Evolutionary conservation across 2,113 vertebrate genomes (phyloP).

Genomic region (Cathartes aura): DNA sequence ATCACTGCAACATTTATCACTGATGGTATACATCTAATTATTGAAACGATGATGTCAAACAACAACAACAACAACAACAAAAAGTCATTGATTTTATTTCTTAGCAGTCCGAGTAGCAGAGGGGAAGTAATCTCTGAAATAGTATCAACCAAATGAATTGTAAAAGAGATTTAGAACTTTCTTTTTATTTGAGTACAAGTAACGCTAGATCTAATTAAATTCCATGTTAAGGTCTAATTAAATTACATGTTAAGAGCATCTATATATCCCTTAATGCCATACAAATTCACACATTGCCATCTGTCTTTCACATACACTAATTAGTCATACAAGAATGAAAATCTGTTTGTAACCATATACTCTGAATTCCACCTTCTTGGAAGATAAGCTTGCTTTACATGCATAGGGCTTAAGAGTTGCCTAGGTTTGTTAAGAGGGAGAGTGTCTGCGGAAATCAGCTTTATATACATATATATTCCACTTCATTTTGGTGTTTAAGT

Average conservation of each 20-base stretch:
- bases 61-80: background rate
- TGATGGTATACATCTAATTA: background rate
- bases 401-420: background rate
- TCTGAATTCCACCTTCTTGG: background rate
- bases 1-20: background rate
- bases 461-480: background rate
- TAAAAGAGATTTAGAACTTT: background rate
- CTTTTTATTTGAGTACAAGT: background rate
- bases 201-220: background rate
- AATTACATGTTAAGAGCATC: background rate
- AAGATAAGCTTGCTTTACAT: background rate
- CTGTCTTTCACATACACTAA: background rate
- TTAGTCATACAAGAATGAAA: slow-evolving; percentile 1
- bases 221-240: background rate
- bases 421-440: background rate
- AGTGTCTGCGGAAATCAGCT: background rate
- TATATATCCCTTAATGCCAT: background rate
- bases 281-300: background rate
- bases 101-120: background rate
- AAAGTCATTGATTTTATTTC: background rate
- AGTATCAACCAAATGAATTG: background rate
- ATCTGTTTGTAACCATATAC: background rate
- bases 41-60: accelerated
- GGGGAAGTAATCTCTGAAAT: background rate
- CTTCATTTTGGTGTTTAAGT: background rate